Evolutionary conservation across 30 jellyfish, hydroid and myxozoan species (phyloP).

Genomic region (Aurelia sp.): DNA sequence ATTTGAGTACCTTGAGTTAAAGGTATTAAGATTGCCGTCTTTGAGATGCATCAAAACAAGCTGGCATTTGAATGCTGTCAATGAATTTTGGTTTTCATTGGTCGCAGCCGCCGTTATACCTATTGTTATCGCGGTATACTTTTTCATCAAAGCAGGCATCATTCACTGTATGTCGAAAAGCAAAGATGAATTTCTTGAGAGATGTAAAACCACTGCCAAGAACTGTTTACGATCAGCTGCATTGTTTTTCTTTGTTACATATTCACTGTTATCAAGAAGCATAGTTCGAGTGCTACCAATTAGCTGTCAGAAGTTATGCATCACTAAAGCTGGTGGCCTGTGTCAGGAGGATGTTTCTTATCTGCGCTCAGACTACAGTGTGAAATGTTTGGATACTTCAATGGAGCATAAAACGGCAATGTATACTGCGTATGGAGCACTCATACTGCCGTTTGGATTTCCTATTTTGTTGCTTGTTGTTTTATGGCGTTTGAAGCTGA

Average conservation of each 20-base stretch:
- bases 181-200: neutral
- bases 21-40: neutral
- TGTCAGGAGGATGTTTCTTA: neutral
- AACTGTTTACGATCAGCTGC: slow-evolving; percentile 1
- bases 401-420: neutral
- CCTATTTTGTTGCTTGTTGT: slow-evolving; percentile 1
- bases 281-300: neutral
- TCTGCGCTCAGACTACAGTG: slow-evolving; percentile 39
- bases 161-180: neutral
- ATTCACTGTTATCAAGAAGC: slow-evolving; percentile 21
- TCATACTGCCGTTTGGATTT: slow-evolving; percentile 23
- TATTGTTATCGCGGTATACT: neutral
- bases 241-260: slow-evolving; percentile 38
- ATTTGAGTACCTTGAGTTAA: too few species aligned
- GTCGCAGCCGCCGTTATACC: slow-evolving; percentile 21
- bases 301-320: neutral
- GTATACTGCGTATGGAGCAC: slow-evolving; percentile 19
- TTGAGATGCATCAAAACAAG: slow-evolving; percentile 42
- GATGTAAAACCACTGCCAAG: neutral
- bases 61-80: slow-evolving; percentile 17
- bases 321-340: neutral
- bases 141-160: neutral
- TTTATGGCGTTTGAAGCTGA: neutral
- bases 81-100: slow-evolving; percentile 33
- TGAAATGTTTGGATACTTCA: slow-evolving; percentile 1